Percentiles rank a stretch among this genome's conserved stretches.
Conservation (phyloP, 2,888 invertebrate genomes). For the Drosophila picticornis region DNA sequence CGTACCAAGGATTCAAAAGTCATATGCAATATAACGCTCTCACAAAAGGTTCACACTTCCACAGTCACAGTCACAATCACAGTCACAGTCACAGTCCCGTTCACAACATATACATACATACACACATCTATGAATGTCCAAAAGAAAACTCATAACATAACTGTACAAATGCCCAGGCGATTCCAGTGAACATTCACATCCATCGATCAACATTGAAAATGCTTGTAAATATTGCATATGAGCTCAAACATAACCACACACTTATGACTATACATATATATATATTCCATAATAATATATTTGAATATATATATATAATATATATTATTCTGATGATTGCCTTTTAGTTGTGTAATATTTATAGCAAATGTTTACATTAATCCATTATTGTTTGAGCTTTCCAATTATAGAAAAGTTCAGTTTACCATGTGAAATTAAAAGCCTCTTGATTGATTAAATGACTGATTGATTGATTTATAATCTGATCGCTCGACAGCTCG, state of each 20-base stretch:
- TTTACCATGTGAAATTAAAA: slow-evolving; percentile 49
- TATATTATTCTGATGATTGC: slow-evolving; percentile 13
- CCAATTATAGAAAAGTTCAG: slow-evolving; percentile 56
- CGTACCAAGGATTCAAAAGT: slow-evolving; percentile 83
- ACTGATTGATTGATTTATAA: slow-evolving; percentile 31
- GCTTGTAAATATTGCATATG: slow-evolving; percentile 76
- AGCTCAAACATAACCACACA: slow-evolving; percentile 21
- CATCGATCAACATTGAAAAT: slow-evolving; percentile 17
- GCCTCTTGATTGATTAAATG: slow-evolving; percentile 20
- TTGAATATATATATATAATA: slow-evolving; percentile 4
- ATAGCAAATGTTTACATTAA: slow-evolving; percentile 32
- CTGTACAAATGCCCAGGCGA: slow-evolving; percentile 6
- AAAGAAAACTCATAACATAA: not conserved
- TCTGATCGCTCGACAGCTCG: slow-evolving; percentile 11
- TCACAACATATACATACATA: slow-evolving; percentile 5
- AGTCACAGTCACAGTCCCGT: not conserved
- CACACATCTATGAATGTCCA: slow-evolving; percentile 16
- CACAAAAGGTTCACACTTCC: not conserved
- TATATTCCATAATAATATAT: slow-evolving; percentile 1
- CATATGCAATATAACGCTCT: slow-evolving; percentile 67
- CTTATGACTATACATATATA: slow-evolving; percentile 3
- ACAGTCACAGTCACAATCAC: not conserved
- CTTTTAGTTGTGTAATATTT: slow-evolving; percentile 31
- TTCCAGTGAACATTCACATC: slow-evolving; percentile 2
- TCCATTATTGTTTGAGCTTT: slow-evolving; percentile 53